Evolutionary conservation across 2,113 vertebrate genomes (phyloP).

Genomic region (Dicrurus megarhynchus): DNA sequence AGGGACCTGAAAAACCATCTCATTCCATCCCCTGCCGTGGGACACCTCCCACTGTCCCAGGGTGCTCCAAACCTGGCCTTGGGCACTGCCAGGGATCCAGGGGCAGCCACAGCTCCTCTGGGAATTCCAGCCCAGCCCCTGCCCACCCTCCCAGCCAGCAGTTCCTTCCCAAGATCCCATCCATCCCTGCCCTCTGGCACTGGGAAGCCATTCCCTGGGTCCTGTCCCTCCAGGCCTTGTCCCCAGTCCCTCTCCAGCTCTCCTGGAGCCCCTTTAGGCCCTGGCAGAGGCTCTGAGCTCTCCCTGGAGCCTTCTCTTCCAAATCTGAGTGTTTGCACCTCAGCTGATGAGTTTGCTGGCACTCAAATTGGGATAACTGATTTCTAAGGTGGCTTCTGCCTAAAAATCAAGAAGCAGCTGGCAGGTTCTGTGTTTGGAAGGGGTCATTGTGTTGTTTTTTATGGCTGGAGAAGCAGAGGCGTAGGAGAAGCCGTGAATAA

Average conservation of each 20-base stretch:
- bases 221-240: background rate
- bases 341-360: background rate
- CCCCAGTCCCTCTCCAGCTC: background rate
- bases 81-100: background rate
- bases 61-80: background rate
- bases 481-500: background rate
- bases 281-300: background rate
- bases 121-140: background rate
- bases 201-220: background rate
- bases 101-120: background rate
- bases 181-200: background rate
- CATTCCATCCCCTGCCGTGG: rapidly evolving
- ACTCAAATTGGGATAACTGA: too few relatives aligned
- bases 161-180: background rate
- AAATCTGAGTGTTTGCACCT: background rate
- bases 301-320: background rate
- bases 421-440: background rate
- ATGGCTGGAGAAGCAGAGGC: background rate
- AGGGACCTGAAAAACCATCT: too few relatives aligned
- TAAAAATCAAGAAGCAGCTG: background rate
- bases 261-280: background rate
- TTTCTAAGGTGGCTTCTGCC: background rate
- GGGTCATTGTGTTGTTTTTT: rapidly evolving
- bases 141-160: background rate
- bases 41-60: background rate